Base-by-base conservation (phyloP, 2,888 invertebrate genomes). In the Acleris holmiana region DNA sequence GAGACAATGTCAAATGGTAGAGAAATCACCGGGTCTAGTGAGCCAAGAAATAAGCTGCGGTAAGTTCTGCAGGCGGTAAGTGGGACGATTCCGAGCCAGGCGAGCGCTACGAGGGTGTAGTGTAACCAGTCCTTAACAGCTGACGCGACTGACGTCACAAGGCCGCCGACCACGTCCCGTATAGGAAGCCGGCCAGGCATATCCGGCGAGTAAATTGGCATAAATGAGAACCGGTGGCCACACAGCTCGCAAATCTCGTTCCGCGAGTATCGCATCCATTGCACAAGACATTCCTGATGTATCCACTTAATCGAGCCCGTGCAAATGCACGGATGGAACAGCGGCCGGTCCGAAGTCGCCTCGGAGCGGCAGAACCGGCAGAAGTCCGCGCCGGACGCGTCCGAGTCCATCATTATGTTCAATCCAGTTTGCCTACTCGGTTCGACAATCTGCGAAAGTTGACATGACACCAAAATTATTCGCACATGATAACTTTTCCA, bases 231-330 rank as follows among this genome's bases (percentile, higher is more conserved):
- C 67, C 98, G 95, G 89, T 99, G 98, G 68, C 99, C 98, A 87
- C 99, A 99, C 71, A 99, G 91, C 88, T 99, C 99, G 93, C 99
- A 99, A 83, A 98, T 99, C 87, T 99, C 99, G 91, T 99, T 99
- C 74, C 98, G 95, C 69, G 99, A 99, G 87, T 99, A 99, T 71
- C 99, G 96, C 95, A 99, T 97, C 99, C 99, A 99, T 92, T 99
- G 99, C 77, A 99, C 96, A 69, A 99, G 94, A 89, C 99, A 99
- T 83, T 99, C 99, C 88, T 99, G 99, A 89, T 99, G 99, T 67
- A 99, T 99, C 95, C 97, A 99, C 92, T 99, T 99, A 76, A 99
- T 99, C 76, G 98, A 99, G 60, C 99, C 99, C 25, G 99, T 99
- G 85, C 99, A 99, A 61, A 99, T 98, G 88, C 99, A 99, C 0